Evolutionary conservation across 1,140 invertebrate species (phyloP), one percentile per base, ranked within the genome.

Genomic region (Drosophila auraria): DNA sequence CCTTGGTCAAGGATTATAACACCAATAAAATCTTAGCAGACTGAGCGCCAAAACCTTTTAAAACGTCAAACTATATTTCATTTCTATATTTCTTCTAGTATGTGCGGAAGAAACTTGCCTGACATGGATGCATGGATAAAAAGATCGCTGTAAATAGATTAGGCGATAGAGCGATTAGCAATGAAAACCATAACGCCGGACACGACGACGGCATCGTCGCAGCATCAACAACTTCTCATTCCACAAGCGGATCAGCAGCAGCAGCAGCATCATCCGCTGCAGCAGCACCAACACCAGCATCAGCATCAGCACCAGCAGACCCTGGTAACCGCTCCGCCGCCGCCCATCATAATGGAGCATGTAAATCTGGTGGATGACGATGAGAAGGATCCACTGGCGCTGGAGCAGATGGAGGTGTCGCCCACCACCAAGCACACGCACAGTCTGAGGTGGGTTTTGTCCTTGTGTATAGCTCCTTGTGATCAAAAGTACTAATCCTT

Each of bases 291-390:
- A 20, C 64, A 64, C 7, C 66, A 51, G 3, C 56, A 69, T 11
- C 64, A 78, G 27, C 66, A 65, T 3, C 70, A 80, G 61, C 78
- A 81, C 5, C 74, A 72, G 60, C 50, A 47, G 42, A 54, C 73
- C 30, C 30, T 61, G 64, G 61, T 83, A 42, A 40, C 62, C 44
- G 68, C 65, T 78, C 66, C 80, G 44, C 70, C 60, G 61, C 60
- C 78, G 66, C 78, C 66, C 36, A 63, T 86, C 38, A 89, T 89
- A 74, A 90, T 90, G 86, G 86, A 90, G 61, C 90, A 92, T 64
- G 89, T 92, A 49, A 92, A 92, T 70, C 91, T 92, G 53, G 83
- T 92, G 47, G 89, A 92, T 66, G 87, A 92, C 17, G 92, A 93
- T 27, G 92, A 93, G 70, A 91, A 91, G 62, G 92, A 93, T 87